These are phyloP conservation scores for Eupithecia insigniata DNA, from an alignment of 2,888 invertebrate genomes.

Conservation along the genomic window DNA sequence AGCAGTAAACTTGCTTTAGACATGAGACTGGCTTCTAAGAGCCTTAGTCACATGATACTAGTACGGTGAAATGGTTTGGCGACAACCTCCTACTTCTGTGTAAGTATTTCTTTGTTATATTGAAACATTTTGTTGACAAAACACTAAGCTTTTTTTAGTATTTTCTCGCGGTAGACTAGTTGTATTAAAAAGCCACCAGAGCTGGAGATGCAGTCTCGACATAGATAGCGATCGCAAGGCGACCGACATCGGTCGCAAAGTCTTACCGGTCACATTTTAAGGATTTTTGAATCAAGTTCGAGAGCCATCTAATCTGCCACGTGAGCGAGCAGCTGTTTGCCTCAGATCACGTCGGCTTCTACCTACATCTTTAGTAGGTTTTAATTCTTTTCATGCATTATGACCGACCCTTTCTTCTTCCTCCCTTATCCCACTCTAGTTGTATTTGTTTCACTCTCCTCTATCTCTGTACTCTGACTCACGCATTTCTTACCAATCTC, in stretches of 20 bases:
- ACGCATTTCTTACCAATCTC: background rate
- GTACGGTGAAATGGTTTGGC: background rate
- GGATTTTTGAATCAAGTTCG: too few species aligned
- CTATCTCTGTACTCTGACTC: background rate
- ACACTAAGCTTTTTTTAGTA: background rate
- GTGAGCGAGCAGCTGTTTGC: background rate
- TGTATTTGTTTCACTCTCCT: background rate
- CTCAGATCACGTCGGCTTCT: background rate
- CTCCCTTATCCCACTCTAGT: background rate
- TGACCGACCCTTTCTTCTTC: background rate
- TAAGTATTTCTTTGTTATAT: background rate
- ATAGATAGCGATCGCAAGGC: too few species aligned
- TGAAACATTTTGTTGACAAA: background rate
- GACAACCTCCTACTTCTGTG: background rate
- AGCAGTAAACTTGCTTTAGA: conserved; percentile 50
- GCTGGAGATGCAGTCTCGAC: too few species aligned
- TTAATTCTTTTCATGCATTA: background rate
- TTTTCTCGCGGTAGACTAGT: background rate
- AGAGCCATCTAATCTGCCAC: background rate
- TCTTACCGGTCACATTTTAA: too few species aligned
- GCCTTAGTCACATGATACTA: conserved; percentile 27
- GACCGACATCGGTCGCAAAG: too few species aligned
- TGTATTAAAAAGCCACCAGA: background rate
- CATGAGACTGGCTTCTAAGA: conserved; percentile 47
- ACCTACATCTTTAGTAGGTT: background rate